Base-by-base conservation (phyloP, 2,797 vertebrate genomes). In the Chaetodon trifasciatus region DNA sequence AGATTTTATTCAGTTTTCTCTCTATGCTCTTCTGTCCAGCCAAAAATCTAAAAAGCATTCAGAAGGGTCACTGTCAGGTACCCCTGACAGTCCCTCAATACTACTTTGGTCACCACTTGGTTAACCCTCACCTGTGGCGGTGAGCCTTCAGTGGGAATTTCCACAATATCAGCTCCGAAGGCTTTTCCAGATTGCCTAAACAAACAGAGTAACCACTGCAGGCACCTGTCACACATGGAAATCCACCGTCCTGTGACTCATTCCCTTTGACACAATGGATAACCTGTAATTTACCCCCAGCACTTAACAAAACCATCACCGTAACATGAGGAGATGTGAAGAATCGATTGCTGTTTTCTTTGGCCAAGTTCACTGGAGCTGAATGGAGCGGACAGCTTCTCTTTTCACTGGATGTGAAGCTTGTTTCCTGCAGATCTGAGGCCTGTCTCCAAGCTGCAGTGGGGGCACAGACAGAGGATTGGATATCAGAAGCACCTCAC, bases 281-380 rank as follows among this genome's bases (percentile, higher is more conserved):
- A 85, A 86, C 82, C 87, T 90, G 85, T 79, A 82, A 79, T 90
- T 88, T 86, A 88, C 71, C 82, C 37, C 50, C 70, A 76, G 87
- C 85, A 87, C 79, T 88, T 91, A 91, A 86, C 82, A 76, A 70
- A 78, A 85, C 74, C 74, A 63, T 78, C 74, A 50, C n/a, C 10
- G 91, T 90, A 93, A 94, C 79, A 19, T 64, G 87, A 94, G 89
- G 74, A 87, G 64, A 83, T 80, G 85, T 86, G 71, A 87, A 87
- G 81, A 89, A 85, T 81, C 78, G 37, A 52, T 73, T 32, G 12
- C 73, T 94, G 89, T 93, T 93, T 91, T 92, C 85, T 89, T 93
- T 92, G 85, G 89, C 88, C 88, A 90, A 90, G 91, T 93, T 92
- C 90, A 91, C 72, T 89, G 84, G 89, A 91, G 88, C 90, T 92